Percentiles rank a stretch among this genome's conserved stretches.
phyloP scores from a whole-genome alignment of 1,140 invertebrate genomes.

The Leptinotarsa defecta region DNA sequence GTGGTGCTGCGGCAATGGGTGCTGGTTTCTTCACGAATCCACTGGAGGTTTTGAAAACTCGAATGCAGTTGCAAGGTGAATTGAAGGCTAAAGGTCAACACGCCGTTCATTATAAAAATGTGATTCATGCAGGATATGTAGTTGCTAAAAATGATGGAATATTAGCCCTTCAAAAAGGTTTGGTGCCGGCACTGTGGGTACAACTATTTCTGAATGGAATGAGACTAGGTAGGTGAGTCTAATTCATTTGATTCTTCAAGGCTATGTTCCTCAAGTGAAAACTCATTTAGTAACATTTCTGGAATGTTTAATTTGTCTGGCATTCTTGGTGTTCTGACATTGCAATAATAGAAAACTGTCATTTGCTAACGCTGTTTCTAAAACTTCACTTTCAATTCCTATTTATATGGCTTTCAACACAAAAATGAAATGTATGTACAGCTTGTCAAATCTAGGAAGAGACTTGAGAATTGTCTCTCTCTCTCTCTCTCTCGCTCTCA shows the following conservation, averaged over 20 bases:
- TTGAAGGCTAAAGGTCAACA: conserved; percentile 69
- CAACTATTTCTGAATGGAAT: conserved; percentile 62
- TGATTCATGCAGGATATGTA: conserved; percentile 58
- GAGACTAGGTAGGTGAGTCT: conserved; percentile 46
- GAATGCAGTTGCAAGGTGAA: conserved; percentile 89
- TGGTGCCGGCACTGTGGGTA: conserved; percentile 77
- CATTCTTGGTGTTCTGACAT: too few species aligned
- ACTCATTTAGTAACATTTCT: too few species aligned
- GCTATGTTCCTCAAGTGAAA: too few species aligned
- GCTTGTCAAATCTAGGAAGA: too few species aligned
- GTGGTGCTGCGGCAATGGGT: conserved; percentile 49
- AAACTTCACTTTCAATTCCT: too few species aligned
- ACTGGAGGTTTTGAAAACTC: conserved; percentile 85
- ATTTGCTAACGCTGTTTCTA: too few species aligned
- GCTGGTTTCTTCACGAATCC: conserved; percentile 67
- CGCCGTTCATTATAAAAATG: conserved; percentile 57
- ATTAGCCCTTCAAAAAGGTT: conserved; percentile 84
- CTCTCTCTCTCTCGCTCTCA: too few species aligned
- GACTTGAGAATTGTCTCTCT: too few species aligned
- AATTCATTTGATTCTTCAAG: not conserved
- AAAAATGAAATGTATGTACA: too few species aligned
- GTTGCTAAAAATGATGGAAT: conserved; percentile 65
- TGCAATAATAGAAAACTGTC: too few species aligned
- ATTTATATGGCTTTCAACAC: too few species aligned
- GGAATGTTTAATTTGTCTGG: too few species aligned